Percentiles rank a stretch among this genome's conserved stretches.
Conservation (phyloP, 2,113 vertebrate genomes). For the Pao palembangensis region DNA sequence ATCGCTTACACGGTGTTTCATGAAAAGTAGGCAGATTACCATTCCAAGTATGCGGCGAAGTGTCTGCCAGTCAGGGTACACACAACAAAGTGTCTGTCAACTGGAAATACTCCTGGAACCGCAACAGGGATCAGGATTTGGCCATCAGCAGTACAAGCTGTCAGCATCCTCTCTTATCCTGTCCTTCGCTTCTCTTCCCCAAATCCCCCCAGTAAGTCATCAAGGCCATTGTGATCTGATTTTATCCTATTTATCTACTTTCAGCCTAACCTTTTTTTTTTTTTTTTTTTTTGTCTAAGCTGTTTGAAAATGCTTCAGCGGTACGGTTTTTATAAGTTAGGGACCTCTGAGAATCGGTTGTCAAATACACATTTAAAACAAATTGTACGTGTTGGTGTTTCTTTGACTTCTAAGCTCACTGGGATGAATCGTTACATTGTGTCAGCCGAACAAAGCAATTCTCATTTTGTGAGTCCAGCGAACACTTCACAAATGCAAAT, state of each 20-base stretch:
- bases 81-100: constrained; percentile 55
- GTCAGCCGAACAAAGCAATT: too few relatives aligned
- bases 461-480: too few relatives aligned
- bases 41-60: constrained; percentile 21
- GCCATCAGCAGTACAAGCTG: constrained; percentile 75
- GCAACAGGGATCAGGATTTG: constrained; percentile 75
- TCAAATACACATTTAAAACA: not conserved
- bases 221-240: constrained; percentile 68
- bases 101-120: constrained; percentile 71
- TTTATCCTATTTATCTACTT: constrained; percentile 63
- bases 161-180: constrained; percentile 58
- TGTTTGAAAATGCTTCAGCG: constrained; percentile 13
- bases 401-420: too few relatives aligned
- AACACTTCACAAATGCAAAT: too few relatives aligned
- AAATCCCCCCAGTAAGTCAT: constrained; percentile 64
- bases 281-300: constrained; percentile 9
- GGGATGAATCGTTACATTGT: too few relatives aligned
- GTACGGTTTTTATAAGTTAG: not conserved
- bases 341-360: not conserved
- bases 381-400: too few relatives aligned
- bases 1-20: constrained; percentile 10
- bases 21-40: constrained; percentile 16
- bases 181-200: constrained; percentile 55
- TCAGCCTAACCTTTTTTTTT: constrained; percentile 31
- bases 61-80: constrained; percentile 42